A percentile compares a stretch with the other conserved stretches of the same genome.
Evolutionary conservation across 2,797 vertebrate species (phyloP).

Genomic region (Acanthiza pusilla): DNA sequence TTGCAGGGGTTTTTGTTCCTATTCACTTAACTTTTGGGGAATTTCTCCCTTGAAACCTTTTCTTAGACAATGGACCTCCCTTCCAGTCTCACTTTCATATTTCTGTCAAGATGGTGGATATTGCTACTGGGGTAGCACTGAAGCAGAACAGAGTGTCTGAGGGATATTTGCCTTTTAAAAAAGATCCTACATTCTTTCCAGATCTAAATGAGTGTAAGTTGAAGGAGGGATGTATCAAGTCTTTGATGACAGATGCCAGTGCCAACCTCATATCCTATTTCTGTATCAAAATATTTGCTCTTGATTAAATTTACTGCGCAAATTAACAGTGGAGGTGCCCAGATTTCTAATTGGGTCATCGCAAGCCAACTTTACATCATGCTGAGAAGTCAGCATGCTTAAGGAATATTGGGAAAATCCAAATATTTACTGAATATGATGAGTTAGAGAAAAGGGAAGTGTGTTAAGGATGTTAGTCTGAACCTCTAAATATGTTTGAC

Average conservation of each 20-base stretch:
- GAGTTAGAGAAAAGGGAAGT: background rate
- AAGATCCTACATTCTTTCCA: background rate
- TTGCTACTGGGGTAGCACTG: background rate
- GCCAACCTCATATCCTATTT: constrained; percentile 7
- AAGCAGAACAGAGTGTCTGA: background rate
- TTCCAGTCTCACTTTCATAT: background rate
- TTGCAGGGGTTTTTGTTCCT: background rate
- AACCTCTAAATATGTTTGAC: background rate
- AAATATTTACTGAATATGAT: background rate
- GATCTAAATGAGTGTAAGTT: background rate
- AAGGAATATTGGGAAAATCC: background rate
- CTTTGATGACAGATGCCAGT: background rate
- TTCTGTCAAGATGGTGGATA: background rate
- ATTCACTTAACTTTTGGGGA: background rate
- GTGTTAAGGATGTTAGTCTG: background rate
- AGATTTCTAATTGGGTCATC: background rate
- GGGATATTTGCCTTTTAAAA: background rate
- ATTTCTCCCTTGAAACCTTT: background rate
- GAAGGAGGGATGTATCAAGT: background rate
- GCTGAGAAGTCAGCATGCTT: background rate
- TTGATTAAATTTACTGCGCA: background rate
- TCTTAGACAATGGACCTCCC: background rate
- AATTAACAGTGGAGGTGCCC: background rate
- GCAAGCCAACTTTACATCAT: background rate
- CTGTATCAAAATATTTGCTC: constrained; percentile 27